A percentile compares a stretch with the other conserved stretches of the same genome.
These are phyloP conservation scores for Seriola quinqueradiata DNA, from an alignment of 2,113 vertebrate genomes.

Conservation along the genomic window DNA sequence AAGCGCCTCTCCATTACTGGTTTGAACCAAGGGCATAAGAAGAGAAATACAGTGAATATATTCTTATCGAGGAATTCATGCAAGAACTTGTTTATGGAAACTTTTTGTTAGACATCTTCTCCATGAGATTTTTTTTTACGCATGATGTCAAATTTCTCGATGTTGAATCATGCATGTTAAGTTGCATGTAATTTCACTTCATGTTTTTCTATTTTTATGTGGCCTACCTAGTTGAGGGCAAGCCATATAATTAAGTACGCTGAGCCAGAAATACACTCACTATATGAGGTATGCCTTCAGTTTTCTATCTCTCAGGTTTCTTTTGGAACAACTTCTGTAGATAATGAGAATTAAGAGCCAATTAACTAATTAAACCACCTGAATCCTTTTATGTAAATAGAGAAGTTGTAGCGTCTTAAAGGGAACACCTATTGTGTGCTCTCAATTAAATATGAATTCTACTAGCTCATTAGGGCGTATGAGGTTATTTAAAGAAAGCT, in stretches of 20 bases:
- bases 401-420: conserved; percentile 12
- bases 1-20: not conserved
- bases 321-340: not conserved
- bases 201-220: conserved; percentile 33
- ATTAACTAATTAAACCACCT: conserved; percentile 59
- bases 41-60: not conserved
- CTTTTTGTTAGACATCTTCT: not conserved
- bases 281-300: not conserved
- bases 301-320: not conserved
- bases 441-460: conserved; percentile 17
- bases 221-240: conserved; percentile 19
- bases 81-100: conserved; percentile 12
- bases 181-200: conserved; percentile 68
- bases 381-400: conserved; percentile 46
- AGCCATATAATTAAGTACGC: conserved; percentile 48
- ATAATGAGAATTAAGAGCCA: conserved; percentile 50
- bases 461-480: conserved; percentile 26
- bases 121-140: not conserved
- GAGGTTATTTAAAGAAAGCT: conserved; percentile 44
- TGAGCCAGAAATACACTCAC: conserved; percentile 25
- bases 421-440: conserved; percentile 41
- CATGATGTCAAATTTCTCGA: conserved; percentile 66
- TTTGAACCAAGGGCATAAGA: not conserved
- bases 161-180: conserved; percentile 78
- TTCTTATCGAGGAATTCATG: not conserved